Evolutionary conservation across 2,797 vertebrate genomes (phyloP), one percentile per base, ranked within the genome.

Genomic region (Decapterus maruadsi): DNA sequence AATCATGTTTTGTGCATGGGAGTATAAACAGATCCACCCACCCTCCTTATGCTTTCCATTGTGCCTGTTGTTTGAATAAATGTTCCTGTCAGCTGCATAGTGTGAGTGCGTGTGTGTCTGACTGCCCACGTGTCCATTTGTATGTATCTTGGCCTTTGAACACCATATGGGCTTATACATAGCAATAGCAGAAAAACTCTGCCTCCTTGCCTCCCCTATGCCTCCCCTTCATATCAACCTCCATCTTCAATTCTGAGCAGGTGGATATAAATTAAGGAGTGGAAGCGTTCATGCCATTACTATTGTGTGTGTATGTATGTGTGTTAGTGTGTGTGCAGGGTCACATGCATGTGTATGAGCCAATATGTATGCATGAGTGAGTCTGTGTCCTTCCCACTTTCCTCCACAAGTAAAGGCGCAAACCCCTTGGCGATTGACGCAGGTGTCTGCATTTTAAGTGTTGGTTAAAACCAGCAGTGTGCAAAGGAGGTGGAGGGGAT

Each of bases 311-410:
- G 40, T 42, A 34, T 59, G 59, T 54, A 51, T 70, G 46, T 60
- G 46, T 76, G 72, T 51, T n/a, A 51, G 20, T 55, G 59, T 58
- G 59, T 16, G 43, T 20, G 69, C 12, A 5, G 68, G 53, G 68
- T 79, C 85, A 71, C 81, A 75, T 86, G 78, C 74, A 84, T 83
- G 72, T 89, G 75, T 82, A 89, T 87, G 79, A 91, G 76, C 70
- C 86, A 80, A 88, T 92, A 91, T 90, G 85, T 92, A 92, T 93
- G 92, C 91, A 92, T 91, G 91, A 89, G 71, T 75, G 86, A 81
- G 70, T 60, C 85, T 77, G 71, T 87, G 87, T 92, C 87, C 88
- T 91, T 90, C 87, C 87, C 86, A 84, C 83, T 90, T 89, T 77
- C 73, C 80, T 83, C 84, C 78, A 74, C 82, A 80, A 87, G 89